phyloP scores from a whole-genome alignment of 2,888 invertebrate genomes.

The Brachylomia viminalis region DNA sequence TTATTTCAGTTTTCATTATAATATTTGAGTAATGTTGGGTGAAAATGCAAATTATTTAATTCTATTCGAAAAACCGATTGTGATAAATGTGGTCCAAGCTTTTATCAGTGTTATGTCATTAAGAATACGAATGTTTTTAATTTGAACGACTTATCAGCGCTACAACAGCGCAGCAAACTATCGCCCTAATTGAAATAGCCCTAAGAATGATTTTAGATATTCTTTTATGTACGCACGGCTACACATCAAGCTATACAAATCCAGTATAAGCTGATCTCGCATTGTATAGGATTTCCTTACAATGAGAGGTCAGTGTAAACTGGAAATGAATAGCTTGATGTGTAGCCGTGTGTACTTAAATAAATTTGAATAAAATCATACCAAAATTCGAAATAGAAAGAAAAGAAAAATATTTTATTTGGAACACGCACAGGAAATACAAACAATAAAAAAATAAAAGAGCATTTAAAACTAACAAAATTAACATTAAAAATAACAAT shows the following conservation, averaged over 20 bases:
- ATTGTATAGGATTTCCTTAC: too few relatives aligned
- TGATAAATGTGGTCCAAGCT: slow-evolving; percentile 20
- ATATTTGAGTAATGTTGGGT: neutral
- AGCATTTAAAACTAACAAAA: too few relatives aligned
- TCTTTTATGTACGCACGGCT: too few relatives aligned
- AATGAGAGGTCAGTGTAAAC: too few relatives aligned
- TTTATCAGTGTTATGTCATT: slow-evolving; percentile 13
- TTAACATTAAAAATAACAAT: too few relatives aligned
- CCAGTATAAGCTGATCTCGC: too few relatives aligned
- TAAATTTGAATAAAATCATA: slow-evolving; percentile 36
- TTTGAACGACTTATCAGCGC: neutral
- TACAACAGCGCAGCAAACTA: neutral
- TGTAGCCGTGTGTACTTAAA: too few relatives aligned
- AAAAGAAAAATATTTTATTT: too few relatives aligned
- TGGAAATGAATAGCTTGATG: too few relatives aligned
- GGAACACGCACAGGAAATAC: too few relatives aligned
- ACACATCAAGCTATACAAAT: too few relatives aligned
- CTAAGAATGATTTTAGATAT: neutral
- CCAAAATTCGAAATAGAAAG: slow-evolving; percentile 68
- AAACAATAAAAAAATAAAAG: too few relatives aligned
- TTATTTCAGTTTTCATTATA: neutral
- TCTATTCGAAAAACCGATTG: neutral
- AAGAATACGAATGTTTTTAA: slow-evolving; percentile 18
- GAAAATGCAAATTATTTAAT: neutral
- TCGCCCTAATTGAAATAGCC: slow-evolving; percentile 4